Conservation (phyloP, 2,797 vertebrate genomes). For the Hirundo rustica region DNA sequence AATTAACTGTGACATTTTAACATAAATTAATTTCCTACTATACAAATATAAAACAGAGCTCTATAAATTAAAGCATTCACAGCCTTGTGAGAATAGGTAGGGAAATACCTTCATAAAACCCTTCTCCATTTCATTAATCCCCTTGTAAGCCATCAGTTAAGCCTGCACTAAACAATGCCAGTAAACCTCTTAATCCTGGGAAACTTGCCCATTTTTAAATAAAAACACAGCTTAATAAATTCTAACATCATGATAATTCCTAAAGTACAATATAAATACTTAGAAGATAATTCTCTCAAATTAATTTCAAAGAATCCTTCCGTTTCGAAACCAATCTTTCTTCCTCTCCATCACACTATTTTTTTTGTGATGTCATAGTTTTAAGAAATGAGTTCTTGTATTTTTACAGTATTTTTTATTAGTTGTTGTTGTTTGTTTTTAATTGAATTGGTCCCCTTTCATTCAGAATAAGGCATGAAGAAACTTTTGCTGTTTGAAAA, state of each 20-base stretch:
- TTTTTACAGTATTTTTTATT: neutral
- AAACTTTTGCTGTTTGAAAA: neutral
- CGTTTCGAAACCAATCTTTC: neutral
- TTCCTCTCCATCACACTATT: neutral
- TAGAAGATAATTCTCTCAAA: neutral
- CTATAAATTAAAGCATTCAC: neutral
- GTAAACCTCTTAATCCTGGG: neutral
- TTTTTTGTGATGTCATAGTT: neutral
- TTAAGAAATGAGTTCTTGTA: neutral
- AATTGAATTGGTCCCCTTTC: neutral
- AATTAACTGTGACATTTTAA: neutral
- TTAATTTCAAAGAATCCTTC: neutral
- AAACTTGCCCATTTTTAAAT: neutral
- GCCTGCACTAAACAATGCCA: neutral
- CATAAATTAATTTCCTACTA: neutral
- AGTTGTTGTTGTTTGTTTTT: neutral
- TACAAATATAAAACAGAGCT: neutral
- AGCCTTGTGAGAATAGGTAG: neutral
- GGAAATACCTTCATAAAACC: neutral
- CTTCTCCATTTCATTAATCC: conserved; percentile 18
- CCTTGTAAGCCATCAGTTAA: neutral
- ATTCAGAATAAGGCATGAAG: neutral
- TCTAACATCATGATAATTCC: neutral
- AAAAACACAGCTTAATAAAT: neutral
- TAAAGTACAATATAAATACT: neutral